Evolutionary conservation across 2,797 vertebrate species (phyloP), one percentile per base, ranked within the genome.

Genomic region (Uromys caudimaculatus): DNA sequence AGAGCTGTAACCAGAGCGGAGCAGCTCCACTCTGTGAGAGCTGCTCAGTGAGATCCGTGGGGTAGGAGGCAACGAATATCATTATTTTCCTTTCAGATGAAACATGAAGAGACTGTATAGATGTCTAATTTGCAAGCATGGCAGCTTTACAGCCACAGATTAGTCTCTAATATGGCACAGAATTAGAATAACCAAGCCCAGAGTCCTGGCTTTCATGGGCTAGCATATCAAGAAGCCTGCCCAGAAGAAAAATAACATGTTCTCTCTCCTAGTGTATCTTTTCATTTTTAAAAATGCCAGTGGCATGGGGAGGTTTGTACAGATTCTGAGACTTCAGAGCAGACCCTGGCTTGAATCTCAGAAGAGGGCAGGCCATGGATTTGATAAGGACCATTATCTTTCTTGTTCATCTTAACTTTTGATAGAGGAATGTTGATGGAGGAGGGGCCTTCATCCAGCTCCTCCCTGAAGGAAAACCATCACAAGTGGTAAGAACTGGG

Each of bases 41-140:
- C 38, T 35, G 69, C 35, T 90, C 84, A 50, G 41, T 67, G 38
- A 41, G 29, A 60, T 78, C 92, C 16, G 64, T 21, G 41, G 88
- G 32, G 16, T 67, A 38, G 60, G 47, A 89, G 87, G 52, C 76
- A 64, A 62, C n/a, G 58, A 58, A 76, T 84, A 82, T 13, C 62
- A 91, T 86, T 79, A 85, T 89, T 86, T 95, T 83, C 69, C 88
- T 87, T 95, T 81, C 62, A 60, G 24, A 60, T 78, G 87, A 83
- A 91, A 75, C 44, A 69, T 21, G 14, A 44, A 95, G 41, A 69
- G 58, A 89, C 86, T 41, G 17, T 60, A 24, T 44, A 29, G 62
- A 82, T 89, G 77, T 64, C 41, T 44, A 82, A 44, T 81, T 27
- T 58, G 67, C 10, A 87, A 35, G 47, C 29, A 10, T 10, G n/a